Evolutionary conservation across 2,888 invertebrate genomes (phyloP), one percentile per base, ranked within the genome.

Genomic region (Hyppa rectilinea): DNA sequence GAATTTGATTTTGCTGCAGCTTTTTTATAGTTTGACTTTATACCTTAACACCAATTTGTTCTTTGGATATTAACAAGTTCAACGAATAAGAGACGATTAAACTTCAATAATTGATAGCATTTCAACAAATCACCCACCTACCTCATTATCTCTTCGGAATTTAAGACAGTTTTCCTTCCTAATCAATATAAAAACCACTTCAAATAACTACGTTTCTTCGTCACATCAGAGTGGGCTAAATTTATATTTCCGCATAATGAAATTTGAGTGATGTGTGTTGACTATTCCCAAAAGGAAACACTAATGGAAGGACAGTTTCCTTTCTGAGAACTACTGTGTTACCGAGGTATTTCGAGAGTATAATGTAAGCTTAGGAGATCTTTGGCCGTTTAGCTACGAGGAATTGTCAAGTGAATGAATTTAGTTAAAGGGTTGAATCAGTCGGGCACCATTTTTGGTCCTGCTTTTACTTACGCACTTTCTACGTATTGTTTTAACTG

Each of bases 251-350:
- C 89, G 85, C 84, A 85, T 87, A 87, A 85, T 85, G 86, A 85
- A 85, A 84, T 88, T 86, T 86, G 87, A 89, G 86, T 88, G 90
- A 89, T 88, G 86, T 83, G 83, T 85, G 87, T 89, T 85, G 85
- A 87, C 86, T 85, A 81, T 85, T 86, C 85, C 83, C 83, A 80
- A 88, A 87, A 90, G 90, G 90, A 90, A 90, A 86, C 86, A 85
- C 89, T 90, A 90, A 90, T 89, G 90, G 90, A 85, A 87, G 88
- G 86, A 88, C 87, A 87, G 88, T 89, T 90, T 90, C 90, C 90
- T 89, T 90, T 89, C 90, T 74, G 60, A 82, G 87, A 90, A 90
- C 85, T 72, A 66, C 80, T 79, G 80, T 74, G 80, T 75, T 84
- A 85, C 85, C 79, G 75, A 62, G 68, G 85, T 89, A 89, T 89